phyloP scores from a whole-genome alignment of 2,797 vertebrate genomes.

The Potorous gilbertii region DNA sequence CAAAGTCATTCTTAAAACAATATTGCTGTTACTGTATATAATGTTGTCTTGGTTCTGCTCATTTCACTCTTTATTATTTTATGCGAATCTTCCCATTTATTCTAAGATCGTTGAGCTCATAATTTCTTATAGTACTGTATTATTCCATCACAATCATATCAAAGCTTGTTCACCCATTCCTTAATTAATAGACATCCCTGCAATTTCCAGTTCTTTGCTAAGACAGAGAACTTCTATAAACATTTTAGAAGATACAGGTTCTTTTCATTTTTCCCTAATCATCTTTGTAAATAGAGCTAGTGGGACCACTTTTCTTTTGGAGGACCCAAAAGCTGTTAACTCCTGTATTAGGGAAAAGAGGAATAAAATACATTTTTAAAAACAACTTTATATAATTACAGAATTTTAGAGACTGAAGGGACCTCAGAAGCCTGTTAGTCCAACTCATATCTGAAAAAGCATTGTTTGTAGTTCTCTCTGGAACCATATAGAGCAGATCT shows the following conservation, averaged over 20 bases:
- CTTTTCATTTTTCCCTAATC: too few relatives aligned
- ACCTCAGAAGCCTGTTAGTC: neutral
- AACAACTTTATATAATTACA: slow-evolving; percentile 66
- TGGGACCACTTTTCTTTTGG: neutral
- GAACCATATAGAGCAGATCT: neutral
- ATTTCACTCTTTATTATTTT: too few relatives aligned
- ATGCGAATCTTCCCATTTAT: neutral
- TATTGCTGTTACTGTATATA: too few relatives aligned
- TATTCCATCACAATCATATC: neutral
- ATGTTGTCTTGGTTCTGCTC: too few relatives aligned
- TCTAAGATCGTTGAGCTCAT: neutral
- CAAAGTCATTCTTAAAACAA: too few relatives aligned
- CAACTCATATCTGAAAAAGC: neutral
- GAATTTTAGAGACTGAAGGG: neutral
- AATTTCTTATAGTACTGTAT: neutral
- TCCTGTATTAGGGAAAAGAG: slow-evolving; percentile 15
- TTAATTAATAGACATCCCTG: neutral
- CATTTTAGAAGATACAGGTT: too few relatives aligned
- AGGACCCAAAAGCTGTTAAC: neutral
- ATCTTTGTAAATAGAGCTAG: neutral
- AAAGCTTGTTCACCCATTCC: neutral
- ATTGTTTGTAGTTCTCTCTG: neutral
- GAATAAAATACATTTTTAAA: slow-evolving; percentile 48
- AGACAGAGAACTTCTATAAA: neutral
- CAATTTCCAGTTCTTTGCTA: neutral